Conservation (phyloP, 2,797 vertebrate species). For the Enteromius paludinosus region DNA sequence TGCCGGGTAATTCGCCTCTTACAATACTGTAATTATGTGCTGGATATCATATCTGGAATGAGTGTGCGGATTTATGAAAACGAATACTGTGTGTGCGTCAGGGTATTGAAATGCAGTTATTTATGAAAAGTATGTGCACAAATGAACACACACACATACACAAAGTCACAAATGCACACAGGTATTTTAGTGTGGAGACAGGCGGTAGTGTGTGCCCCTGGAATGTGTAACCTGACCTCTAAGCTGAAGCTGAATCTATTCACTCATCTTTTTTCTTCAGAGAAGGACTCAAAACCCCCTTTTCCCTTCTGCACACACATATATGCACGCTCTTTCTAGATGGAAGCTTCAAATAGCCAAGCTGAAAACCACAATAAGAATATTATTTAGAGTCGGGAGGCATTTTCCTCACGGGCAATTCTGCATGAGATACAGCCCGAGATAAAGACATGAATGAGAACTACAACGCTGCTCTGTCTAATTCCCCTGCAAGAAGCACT, state of each 20-base stretch:
- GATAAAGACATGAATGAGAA: conserved; percentile 58
- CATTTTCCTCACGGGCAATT: conserved; percentile 39
- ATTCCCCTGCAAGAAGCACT: conserved; percentile 51
- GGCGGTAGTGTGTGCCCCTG: conserved; percentile 75
- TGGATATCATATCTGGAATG: conserved; percentile 38
- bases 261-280: conserved; percentile 74
- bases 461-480: conserved; percentile 38
- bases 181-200: conserved; percentile 77
- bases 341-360: conserved; percentile 16
- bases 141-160: conserved; percentile 40
- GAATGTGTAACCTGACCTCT: conserved; percentile 83
- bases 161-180: conserved; percentile 69
- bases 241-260: conserved; percentile 75
- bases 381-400: conserved; percentile 62
- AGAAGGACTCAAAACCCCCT: conserved; percentile 62
- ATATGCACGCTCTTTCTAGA: neutral
- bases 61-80: conserved; percentile 31
- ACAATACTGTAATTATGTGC: conserved; percentile 49
- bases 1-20: conserved; percentile 19
- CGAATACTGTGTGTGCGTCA: conserved; percentile 18
- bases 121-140: conserved; percentile 36
- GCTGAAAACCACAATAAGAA: conserved; percentile 63
- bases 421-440: conserved; percentile 34
- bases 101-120: conserved; percentile 13
- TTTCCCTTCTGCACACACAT: conserved; percentile 28